Conservation (phyloP, 2,113 vertebrate genomes). For the Thinocorus orbignyianus region DNA sequence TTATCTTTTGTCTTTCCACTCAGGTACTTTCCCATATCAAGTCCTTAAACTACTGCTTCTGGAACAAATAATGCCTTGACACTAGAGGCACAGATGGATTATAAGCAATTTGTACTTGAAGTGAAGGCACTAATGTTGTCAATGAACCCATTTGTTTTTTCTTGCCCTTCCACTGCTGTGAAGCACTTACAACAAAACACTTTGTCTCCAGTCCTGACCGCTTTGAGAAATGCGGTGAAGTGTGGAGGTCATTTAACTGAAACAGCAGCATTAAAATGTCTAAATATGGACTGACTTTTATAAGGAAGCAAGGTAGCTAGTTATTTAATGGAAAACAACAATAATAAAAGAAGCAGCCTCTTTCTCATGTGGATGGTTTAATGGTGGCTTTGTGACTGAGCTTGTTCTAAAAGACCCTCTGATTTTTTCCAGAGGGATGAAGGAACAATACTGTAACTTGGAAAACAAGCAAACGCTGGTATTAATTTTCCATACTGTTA, state of each 20-base stretch:
- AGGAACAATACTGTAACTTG: not conserved
- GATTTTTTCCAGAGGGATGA: not conserved
- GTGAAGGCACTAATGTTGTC: not conserved
- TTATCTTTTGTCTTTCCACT: not conserved
- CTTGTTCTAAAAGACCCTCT: not conserved
- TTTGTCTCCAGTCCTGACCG: not conserved
- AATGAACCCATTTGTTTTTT: not conserved
- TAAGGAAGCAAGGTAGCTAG: not conserved
- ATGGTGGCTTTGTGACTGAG: not conserved
- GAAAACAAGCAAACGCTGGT: not conserved
- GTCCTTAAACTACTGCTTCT: not conserved
- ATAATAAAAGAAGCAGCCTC: not conserved
- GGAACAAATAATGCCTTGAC: constrained; percentile 24
- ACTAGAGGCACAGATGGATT: constrained; percentile 1
- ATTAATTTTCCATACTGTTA: not conserved
- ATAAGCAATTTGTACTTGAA: constrained; percentile 42
- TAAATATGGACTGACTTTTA: not conserved
- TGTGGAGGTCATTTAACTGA: constrained; percentile 4
- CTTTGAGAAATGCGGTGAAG: not conserved
- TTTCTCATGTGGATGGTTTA: not conserved
- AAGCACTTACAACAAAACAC: not conserved
- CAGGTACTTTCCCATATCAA: not conserved
- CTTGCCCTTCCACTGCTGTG: not conserved
- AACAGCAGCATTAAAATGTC: not conserved
- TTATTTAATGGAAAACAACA: not conserved